Evolutionary conservation across 1,140 invertebrate genomes (phyloP).

Genomic region (Macrocentrus cingulum): DNA sequence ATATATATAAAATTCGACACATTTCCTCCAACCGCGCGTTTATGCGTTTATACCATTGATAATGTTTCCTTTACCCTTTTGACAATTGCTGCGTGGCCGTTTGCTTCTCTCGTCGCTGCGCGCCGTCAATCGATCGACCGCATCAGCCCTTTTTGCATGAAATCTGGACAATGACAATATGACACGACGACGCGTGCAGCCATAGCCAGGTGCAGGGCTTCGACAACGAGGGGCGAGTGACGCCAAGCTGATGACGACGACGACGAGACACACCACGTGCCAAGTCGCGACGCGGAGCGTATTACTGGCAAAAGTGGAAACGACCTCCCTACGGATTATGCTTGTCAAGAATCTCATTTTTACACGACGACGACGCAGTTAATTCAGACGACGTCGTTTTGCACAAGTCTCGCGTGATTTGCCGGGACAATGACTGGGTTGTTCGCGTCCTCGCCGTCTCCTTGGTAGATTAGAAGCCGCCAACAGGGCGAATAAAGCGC

Average conservation of each 20-base stretch:
- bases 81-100: no score
- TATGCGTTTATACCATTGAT: no score
- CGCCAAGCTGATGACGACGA: not conserved
- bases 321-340: no score
- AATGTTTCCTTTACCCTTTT: no score
- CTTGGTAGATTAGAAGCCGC: constrained; percentile 19
- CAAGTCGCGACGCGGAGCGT: no score
- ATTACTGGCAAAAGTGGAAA: no score
- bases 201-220: constrained; percentile 22
- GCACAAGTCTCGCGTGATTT: not conserved
- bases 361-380: no score
- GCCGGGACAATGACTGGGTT: not conserved
- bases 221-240: constrained; percentile 7
- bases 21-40: no score
- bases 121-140: constrained; percentile 20
- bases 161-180: not conserved
- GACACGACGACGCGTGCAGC: constrained; percentile 7
- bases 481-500: constrained; percentile 36
- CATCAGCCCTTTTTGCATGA: constrained; percentile 22
- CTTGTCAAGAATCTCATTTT: no score
- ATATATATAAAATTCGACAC: constrained; percentile 16
- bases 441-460: constrained; percentile 5
- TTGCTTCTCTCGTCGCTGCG: no score
- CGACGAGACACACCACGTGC: not conserved
- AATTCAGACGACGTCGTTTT: no score